A percentile compares a stretch with the other conserved stretches of the same genome.
Evolutionary conservation across 2,797 vertebrate genomes (phyloP).

Genomic region (Heliangelus exortis): DNA sequence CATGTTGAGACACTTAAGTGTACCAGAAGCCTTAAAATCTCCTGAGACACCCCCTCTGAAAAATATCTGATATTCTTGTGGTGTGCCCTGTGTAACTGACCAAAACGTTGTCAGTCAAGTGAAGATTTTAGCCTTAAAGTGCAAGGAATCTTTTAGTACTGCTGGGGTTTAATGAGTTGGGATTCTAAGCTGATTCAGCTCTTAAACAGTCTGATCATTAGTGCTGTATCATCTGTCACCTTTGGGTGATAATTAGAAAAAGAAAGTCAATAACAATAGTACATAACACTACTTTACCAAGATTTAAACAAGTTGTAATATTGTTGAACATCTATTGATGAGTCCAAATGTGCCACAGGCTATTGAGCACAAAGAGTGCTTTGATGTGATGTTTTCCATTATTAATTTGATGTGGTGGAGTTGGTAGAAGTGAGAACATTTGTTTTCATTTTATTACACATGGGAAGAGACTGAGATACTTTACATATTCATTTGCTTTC

Average conservation of each 20-base stretch:
- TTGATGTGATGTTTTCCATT: slow-evolving; percentile 79
- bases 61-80: neutral
- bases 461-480: slow-evolving; percentile 31
- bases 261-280: slow-evolving; percentile 83
- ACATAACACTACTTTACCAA: slow-evolving; percentile 81
- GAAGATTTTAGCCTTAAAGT: slow-evolving; percentile 36
- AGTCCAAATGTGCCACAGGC: slow-evolving; percentile 80
- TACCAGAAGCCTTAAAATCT: neutral
- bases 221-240: slow-evolving; percentile 81
- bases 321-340: slow-evolving; percentile 84
- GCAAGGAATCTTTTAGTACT: slow-evolving; percentile 45
- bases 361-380: slow-evolving; percentile 78
- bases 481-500: slow-evolving; percentile 58
- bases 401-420: slow-evolving; percentile 79
- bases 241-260: slow-evolving; percentile 85
- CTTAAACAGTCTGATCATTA: slow-evolving; percentile 78
- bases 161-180: slow-evolving; percentile 62
- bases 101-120: neutral
- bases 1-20: neutral
- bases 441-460: slow-evolving; percentile 71
- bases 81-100: neutral
- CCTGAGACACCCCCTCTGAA: neutral
- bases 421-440: slow-evolving; percentile 72
- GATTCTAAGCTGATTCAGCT: slow-evolving; percentile 72
- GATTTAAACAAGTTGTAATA: slow-evolving; percentile 84